Conservation (phyloP, 2,797 vertebrate genomes). For the Xenops minutus region DNA sequence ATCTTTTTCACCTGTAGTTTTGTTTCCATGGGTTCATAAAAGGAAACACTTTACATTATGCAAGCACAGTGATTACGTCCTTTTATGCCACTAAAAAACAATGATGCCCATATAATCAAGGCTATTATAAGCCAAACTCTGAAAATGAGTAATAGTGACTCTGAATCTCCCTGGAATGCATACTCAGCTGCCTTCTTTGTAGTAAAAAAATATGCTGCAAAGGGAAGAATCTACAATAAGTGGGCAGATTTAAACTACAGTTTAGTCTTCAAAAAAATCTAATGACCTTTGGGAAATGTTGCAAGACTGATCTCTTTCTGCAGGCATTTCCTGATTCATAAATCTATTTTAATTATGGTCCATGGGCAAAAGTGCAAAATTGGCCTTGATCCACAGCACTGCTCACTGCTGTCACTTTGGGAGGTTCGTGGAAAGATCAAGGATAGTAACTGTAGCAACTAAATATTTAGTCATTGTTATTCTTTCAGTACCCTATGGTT, state of each 20-base stretch:
- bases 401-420: slow-evolving; percentile 15
- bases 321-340: slow-evolving; percentile 40
- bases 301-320: slow-evolving; percentile 32
- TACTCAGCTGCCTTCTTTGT: neutral
- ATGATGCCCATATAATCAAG: neutral
- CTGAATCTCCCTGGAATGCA: neutral
- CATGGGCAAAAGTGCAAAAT: neutral
- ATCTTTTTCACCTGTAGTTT: neutral
- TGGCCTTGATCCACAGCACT: neutral
- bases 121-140: neutral
- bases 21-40: neutral
- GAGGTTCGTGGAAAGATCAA: slow-evolving; percentile 51
- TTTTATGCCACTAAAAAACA: slow-evolving; percentile 4
- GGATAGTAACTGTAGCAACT: slow-evolving; percentile 63
- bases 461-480: slow-evolving; percentile 64
- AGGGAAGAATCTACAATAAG: neutral
- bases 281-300: slow-evolving; percentile 4
- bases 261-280: slow-evolving; percentile 21
- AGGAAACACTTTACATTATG: neutral
- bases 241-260: neutral
- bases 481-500: slow-evolving; percentile 31
- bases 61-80: neutral
- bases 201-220: neutral
- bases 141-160: neutral
- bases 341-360: slow-evolving; percentile 37